phyloP scores from a whole-genome alignment of 2,113 vertebrate genomes.

The Ochotona princeps region DNA sequence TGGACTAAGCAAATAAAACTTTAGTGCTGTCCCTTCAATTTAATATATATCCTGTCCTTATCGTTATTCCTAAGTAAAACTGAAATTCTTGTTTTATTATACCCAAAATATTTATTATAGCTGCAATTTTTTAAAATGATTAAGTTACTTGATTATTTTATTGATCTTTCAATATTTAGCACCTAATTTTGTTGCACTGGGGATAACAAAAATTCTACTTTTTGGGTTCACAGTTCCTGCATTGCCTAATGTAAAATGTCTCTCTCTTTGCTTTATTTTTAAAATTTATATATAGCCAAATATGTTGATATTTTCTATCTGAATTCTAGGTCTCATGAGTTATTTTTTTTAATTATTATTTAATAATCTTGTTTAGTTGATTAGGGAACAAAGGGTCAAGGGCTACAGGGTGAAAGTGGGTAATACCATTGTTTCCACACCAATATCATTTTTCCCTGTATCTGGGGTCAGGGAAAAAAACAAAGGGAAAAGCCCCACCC shows the following conservation, averaged over 20 bases:
- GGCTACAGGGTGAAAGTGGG: too few species aligned
- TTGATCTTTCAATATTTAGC: slow-evolving; percentile 20
- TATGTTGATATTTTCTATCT: neutral
- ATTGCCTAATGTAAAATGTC: neutral
- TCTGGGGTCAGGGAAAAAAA: too few species aligned
- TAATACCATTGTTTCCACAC: too few species aligned
- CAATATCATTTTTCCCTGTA: too few species aligned
- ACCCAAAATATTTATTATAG: slow-evolving; percentile 31
- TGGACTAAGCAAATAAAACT: neutral
- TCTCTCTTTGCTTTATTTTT: neutral
- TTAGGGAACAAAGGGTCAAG: too few species aligned
- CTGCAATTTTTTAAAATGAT: slow-evolving; percentile 32
- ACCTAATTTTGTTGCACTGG: slow-evolving; percentile 47
- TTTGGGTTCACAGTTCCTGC: slow-evolving; percentile 16
- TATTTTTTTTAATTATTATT: too few species aligned
- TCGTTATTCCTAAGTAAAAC: slow-evolving; percentile 48
- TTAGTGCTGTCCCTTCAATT: neutral
- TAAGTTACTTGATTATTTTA: slow-evolving; percentile 39
- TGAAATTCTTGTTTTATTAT: slow-evolving; percentile 12
- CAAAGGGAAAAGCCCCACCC: too few species aligned
- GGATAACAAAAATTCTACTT: neutral
- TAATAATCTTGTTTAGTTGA: too few species aligned
- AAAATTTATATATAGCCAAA: neutral
- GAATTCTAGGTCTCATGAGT: neutral
- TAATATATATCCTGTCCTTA: neutral